phyloP scores from a whole-genome alignment of 1,140 invertebrate genomes.

The Frieseomelitta varia region DNA sequence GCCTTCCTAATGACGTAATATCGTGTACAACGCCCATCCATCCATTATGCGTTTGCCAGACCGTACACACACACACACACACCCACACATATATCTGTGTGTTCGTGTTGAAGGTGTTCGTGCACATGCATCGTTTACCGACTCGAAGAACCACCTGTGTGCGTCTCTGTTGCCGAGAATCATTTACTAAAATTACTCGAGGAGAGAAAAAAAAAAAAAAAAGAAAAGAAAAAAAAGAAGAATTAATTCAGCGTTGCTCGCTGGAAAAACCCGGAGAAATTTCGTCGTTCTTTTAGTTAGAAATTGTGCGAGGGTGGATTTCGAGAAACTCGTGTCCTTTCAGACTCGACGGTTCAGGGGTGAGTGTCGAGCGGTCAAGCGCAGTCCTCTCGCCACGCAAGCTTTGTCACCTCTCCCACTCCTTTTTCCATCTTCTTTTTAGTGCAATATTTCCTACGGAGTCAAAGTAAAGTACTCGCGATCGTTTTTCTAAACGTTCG shows the following conservation, averaged over 20 bases:
- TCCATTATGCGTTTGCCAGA: constrained; percentile 68
- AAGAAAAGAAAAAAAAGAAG: not conserved
- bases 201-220: no score
- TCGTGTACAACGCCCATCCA: constrained; percentile 67
- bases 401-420: no score
- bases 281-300: not conserved
- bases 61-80: constrained; percentile 14
- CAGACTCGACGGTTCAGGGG: no score
- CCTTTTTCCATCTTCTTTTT: no score
- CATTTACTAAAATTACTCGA: constrained; percentile 27
- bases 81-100: not conserved
- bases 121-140: constrained; percentile 40
- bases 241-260: not conserved
- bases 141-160: constrained; percentile 63
- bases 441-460: no score
- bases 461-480: no score
- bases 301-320: no score
- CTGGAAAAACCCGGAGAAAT: not conserved
- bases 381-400: no score
- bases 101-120: constrained; percentile 33
- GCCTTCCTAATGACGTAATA: constrained; percentile 64
- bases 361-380: no score
- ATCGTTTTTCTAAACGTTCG: no score
- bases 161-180: constrained; percentile 44
- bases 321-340: no score